Percentiles rank a stretch among this genome's conserved stretches.
These are phyloP conservation scores for Chloebia gouldiae DNA, from an alignment of 2,113 vertebrate genomes.

Conservation along the genomic window DNA sequence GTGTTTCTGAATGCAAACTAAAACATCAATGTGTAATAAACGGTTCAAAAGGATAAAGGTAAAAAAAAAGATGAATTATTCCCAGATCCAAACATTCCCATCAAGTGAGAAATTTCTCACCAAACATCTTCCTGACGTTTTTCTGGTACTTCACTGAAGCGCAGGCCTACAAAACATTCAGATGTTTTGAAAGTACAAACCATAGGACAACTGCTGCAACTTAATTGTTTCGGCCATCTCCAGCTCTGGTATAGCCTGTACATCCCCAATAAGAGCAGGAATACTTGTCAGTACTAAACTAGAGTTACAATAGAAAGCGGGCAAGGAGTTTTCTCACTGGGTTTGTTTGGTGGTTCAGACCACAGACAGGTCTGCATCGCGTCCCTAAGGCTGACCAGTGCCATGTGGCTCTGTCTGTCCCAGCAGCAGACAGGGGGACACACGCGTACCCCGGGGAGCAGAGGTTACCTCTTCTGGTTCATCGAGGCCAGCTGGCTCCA, in stretches of 20 bases:
- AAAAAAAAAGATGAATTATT: background rate
- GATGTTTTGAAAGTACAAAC: background rate
- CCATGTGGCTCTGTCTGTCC: background rate
- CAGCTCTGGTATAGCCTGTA: background rate
- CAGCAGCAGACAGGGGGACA: background rate
- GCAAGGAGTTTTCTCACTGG: background rate
- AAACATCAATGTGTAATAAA: background rate
- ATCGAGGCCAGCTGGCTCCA: conserved; percentile 90
- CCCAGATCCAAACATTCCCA: background rate
- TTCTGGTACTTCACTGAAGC: background rate
- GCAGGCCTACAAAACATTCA: background rate
- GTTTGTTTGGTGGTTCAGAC: background rate
- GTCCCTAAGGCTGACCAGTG: background rate
- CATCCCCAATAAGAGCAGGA: background rate
- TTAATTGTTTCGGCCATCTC: background rate
- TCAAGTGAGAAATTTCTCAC: background rate
- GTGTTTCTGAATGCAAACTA: background rate
- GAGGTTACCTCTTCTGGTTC: conserved; percentile 93
- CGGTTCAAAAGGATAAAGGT: background rate
- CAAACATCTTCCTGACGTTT: background rate
- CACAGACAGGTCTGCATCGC: background rate
- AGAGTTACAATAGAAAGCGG: background rate
- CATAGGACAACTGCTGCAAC: background rate
- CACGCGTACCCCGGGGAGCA: background rate
- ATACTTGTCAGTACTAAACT: background rate